phyloP scores from a whole-genome alignment of 2,888 invertebrate species.

The Timandra comae region DNA sequence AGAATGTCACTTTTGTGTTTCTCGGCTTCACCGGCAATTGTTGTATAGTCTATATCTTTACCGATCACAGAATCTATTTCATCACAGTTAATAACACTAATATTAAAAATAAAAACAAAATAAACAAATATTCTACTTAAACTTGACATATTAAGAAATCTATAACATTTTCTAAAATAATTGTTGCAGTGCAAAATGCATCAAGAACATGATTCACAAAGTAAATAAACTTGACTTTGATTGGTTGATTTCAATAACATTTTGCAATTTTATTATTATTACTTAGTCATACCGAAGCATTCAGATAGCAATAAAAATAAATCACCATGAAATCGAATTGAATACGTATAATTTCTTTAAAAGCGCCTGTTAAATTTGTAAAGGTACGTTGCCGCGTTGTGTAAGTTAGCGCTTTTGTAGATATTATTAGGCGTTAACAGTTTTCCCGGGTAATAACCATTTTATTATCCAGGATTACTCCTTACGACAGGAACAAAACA shows the following conservation, averaged over 20 bases:
- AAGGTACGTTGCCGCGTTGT: slow-evolving; percentile 20
- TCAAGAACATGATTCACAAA: slow-evolving; percentile 14
- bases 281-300: background rate
- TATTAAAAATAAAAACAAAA: background rate
- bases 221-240: too few relatives aligned
- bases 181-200: too few relatives aligned
- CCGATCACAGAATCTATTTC: slow-evolving; percentile 23
- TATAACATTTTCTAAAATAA: too few relatives aligned
- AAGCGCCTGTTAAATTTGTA: slow-evolving; percentile 27
- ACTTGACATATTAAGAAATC: too few relatives aligned
- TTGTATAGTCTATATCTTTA: slow-evolving; percentile 49
- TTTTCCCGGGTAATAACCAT: slow-evolving; percentile 26
- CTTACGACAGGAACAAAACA: slow-evolving; percentile 23
- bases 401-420: slow-evolving; percentile 38
- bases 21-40: slow-evolving; percentile 52
- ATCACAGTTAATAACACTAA: slow-evolving; percentile 15
- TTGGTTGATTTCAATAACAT: too few relatives aligned
- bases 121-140: too few relatives aligned
- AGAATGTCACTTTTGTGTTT: slow-evolving; percentile 49
- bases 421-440: slow-evolving; percentile 38
- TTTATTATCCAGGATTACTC: slow-evolving; percentile 23
- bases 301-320: slow-evolving; percentile 29
- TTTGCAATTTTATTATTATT: too few relatives aligned
- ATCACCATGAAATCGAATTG: slow-evolving; percentile 46
- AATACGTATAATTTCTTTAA: slow-evolving; percentile 26